phyloP scores from a whole-genome alignment of 2,113 vertebrate species.

The Phalacrocorax carbo region DNA sequence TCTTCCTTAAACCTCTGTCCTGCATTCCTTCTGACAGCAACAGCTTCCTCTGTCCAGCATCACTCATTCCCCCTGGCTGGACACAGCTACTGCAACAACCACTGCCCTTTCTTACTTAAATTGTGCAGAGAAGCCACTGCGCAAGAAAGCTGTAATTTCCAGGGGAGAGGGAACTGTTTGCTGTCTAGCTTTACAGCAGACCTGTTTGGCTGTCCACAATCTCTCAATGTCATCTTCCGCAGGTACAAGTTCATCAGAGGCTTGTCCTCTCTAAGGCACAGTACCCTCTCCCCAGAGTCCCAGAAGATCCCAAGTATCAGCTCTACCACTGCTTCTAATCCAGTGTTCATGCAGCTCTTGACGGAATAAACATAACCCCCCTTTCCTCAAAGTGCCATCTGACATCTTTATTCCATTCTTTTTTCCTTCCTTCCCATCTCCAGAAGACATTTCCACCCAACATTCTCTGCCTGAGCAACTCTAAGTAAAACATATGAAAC shows the following conservation, averaged over 20 bases:
- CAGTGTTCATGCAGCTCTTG: neutral
- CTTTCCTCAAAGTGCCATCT: neutral
- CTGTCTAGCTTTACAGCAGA: neutral
- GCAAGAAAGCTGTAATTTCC: neutral
- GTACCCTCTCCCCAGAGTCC: neutral
- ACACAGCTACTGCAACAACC: neutral
- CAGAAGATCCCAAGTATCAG: neutral
- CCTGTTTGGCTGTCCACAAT: rapidly evolving
- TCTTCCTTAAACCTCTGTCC: neutral
- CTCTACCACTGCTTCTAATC: neutral
- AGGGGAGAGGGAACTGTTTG: neutral
- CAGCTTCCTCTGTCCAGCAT: neutral
- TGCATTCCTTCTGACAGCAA: neutral
- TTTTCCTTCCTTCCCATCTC: neutral
- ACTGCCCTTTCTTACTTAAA: rapidly evolving
- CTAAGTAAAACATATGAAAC: slow-evolving; percentile 63
- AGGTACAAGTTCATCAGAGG: neutral
- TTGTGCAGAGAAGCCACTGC: neutral
- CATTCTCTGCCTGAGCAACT: slow-evolving; percentile 66
- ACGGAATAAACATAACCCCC: neutral
- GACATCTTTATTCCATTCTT: neutral
- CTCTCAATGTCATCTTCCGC: neutral
- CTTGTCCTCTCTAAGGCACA: neutral
- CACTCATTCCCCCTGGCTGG: too few species aligned
- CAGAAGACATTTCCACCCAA: slow-evolving; percentile 30